Evolutionary conservation across 2,113 vertebrate species (phyloP).

Genomic region (Amblyopsis rosae): DNA sequence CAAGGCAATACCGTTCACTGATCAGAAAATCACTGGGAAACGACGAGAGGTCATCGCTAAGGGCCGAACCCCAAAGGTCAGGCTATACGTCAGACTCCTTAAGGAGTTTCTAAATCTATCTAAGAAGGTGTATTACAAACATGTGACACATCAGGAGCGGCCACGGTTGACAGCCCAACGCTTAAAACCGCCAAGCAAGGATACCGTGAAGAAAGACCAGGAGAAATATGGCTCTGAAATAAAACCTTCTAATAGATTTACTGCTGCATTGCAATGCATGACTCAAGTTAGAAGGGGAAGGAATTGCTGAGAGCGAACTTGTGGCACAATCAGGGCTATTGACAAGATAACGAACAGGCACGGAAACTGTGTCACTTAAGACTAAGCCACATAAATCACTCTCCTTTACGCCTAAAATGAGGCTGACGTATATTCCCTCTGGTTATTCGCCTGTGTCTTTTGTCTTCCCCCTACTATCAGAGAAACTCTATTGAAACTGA

Average conservation of each 20-base stretch:
- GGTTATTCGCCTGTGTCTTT: background rate
- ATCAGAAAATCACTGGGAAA: too few species aligned
- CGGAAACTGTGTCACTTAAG: slow-evolving; percentile 26
- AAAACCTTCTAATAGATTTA: slow-evolving; percentile 20
- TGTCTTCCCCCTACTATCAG: slow-evolving; percentile 11
- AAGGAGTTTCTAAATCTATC: slow-evolving; percentile 37
- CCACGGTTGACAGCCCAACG: background rate
- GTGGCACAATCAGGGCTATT: slow-evolving; percentile 9
- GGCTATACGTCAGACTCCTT: slow-evolving; percentile 37
- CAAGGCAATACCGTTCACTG: too few species aligned
- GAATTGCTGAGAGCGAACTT: background rate
- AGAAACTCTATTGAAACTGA: background rate
- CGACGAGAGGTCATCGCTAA: too few species aligned
- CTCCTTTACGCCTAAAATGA: slow-evolving; percentile 9
- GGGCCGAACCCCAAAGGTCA: slow-evolving; percentile 4
- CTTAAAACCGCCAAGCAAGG: slow-evolving; percentile 38
- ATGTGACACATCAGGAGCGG: slow-evolving; percentile 45
- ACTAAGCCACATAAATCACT: slow-evolving; percentile 30
- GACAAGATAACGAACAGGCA: slow-evolving; percentile 13
- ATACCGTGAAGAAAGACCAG: slow-evolving; percentile 10
- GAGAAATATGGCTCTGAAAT: slow-evolving; percentile 22
- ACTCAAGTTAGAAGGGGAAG: background rate
- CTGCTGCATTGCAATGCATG: background rate
- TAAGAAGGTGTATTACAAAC: slow-evolving; percentile 25
- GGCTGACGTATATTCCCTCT: slow-evolving; percentile 11